Base-by-base conservation (phyloP, 2,888 invertebrate species). In the Phytoseiulus persimilis region DNA sequence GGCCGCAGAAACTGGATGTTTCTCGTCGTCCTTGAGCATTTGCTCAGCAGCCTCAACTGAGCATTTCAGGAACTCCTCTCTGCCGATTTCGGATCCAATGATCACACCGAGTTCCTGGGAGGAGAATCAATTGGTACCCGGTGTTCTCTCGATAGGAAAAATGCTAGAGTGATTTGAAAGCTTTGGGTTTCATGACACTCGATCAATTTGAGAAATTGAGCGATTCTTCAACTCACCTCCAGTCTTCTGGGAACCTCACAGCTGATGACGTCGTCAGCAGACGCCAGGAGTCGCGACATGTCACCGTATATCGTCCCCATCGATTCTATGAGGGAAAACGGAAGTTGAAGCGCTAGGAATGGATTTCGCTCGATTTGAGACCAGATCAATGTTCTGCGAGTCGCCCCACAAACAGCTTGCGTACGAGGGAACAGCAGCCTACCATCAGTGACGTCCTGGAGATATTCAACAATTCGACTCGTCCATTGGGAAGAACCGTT, bases 401-500 rank as follows among this genome's bases (percentile, higher is more conserved):
- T n/a, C n/a, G n/a, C n/a, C n/a, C n/a, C n/a, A n/a, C n/a, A n/a
- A n/a, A n/a, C n/a, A n/a, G n/a, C n/a, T n/a, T n/a, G n/a, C n/a
- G n/a, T n/a, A n/a, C n/a, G n/a, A n/a, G n/a, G n/a, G n/a, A n/a
- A n/a, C n/a, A n/a, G n/a, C n/a, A n/a, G n/a, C n/a, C n/a, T n/a
- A 32, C 87, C 87, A 32, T 87, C 33, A 11, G 32, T 87, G 23
- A 87, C 45, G 6, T 31, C 32, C 33, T 39, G 31, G 6, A 87
- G 31, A 45, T 32, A 87, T n/a, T 87, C 45, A 5, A 87, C 87
- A 18, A 87, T 87, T 0, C 45, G 39, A 87, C 87, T 9, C n/a
- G 33, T 87, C 87, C 87, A 87, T 39, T 39, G 87, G n/a, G 87
- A 32, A 28, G 87, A 87, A n/a, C 87, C 87, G 23, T 87, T 39